Evolutionary conservation across 2,888 invertebrate species (phyloP), one percentile per base, ranked within the genome.

Genomic region (Timandra comae): DNA sequence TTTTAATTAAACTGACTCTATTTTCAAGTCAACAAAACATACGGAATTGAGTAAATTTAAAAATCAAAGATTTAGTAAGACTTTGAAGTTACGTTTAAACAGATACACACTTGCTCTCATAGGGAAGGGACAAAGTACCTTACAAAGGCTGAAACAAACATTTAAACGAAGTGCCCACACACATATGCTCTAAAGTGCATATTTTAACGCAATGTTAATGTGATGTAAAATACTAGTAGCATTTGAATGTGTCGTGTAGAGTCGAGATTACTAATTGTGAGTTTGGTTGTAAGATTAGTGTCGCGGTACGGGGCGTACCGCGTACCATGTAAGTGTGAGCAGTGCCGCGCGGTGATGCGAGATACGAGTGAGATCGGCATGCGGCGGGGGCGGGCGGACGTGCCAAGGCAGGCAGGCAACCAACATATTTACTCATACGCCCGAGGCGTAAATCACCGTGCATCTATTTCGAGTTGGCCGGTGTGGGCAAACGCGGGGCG

Each of bases 361-460:
- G 62, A 61, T 61, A 53, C 57, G 54, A 55, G 56, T 56, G 53
- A 63, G 66, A 63, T 63, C 64, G 69, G 71, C 65, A 67, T 61
- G 69, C 62, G 65, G 71, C 63, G 67, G 65, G 62, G 75, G 74
- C 72, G 71, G 69, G 70, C 79, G 81, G 81, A 80, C 78, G 72
- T 79, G 80, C 78, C 79, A 79, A 78, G 78, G 79, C 77, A 78
- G 78, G 79, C 82, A 71, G 63, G 77, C 79, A 69, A 75, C 68
- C 74, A 69, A 72, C 74, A 78, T 78, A 78, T 79, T 79, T 81
- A 81, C 79, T 80, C 77, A 81, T 81, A 80, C 72, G 76, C 69
- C 70, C 63, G 79, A 78, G 79, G 82, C 82, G 84, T 84, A 84
- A 84, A 82, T 84, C 84, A 81, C 80, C 75, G 81, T 78, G 78